Evolutionary conservation across 2,888 invertebrate species (phyloP), one percentile per base, ranked within the genome.

Genomic region (Tetragnatha montana): DNA sequence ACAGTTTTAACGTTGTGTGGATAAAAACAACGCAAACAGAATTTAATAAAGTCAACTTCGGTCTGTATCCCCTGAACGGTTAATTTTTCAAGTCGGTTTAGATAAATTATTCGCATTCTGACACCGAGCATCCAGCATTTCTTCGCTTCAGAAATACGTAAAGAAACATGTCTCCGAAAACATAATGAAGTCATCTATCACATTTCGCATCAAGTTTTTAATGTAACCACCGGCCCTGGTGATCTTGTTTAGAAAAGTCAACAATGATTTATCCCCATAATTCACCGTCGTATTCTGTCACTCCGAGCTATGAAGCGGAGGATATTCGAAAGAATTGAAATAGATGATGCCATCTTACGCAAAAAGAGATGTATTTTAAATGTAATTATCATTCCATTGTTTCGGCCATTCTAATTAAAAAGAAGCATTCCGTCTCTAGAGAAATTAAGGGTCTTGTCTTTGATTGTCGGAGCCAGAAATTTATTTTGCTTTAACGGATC

Each of bases 141-240:
- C 17, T 17, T 60, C 17, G 60, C 17, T 60, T 17, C 4, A 60
- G 12, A 60, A 60, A 6, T 10, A 60, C 17, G 4, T 17, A 10
- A 60, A 60, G 60, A 60, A 60, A 60, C 17, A 7, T 8, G 60
- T 73, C 74, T 60, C 35, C 21, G 51, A 82, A 73, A 82, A 21
- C 82, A 60, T 82, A 82, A 82, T 82, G 82, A 82, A 74, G 22
- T 73, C 82, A 82, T 82, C 82, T 21, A 82, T 82, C 82, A 82
- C 14, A 35, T 60, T 14, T 17, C 60, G 7, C 82, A 74, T 17
- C 12, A 74, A 82, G 73, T 82, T 82, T 73, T 74, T 82, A 82
- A 60, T n/a, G 21, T 82, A 74, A 74, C 14, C 74, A 17, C 47
- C n/a, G n/a, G 51, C 74, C 50, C 73, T 19, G 73, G 35, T 12